These are phyloP conservation scores for Silurus aristotelis DNA, from an alignment of 2,797 vertebrate species.

Conservation along the genomic window DNA sequence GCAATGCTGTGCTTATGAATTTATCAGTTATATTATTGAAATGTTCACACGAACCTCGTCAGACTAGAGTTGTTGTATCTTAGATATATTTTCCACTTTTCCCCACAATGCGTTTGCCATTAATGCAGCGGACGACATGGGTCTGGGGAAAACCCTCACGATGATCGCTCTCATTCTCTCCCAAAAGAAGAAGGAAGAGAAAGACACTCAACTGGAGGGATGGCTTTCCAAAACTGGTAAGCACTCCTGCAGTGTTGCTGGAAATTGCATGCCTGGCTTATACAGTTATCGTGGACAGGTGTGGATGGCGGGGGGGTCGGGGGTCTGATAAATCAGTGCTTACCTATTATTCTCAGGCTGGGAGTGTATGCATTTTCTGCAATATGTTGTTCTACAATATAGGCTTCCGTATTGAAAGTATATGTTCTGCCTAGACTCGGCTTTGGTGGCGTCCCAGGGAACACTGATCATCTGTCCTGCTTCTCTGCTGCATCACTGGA, in stretches of 20 bases:
- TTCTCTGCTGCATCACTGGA: slow-evolving; percentile 95
- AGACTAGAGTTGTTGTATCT: not conserved
- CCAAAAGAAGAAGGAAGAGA: slow-evolving; percentile 76
- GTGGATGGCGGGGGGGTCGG: too few relatives aligned
- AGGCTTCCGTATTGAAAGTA: not conserved
- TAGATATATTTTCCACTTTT: not conserved
- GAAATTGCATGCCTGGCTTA: not conserved
- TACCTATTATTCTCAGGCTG: not conserved
- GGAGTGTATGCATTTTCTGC: not conserved
- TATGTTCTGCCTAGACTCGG: slow-evolving; percentile 69
- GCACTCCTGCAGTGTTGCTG: not conserved
- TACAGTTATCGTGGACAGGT: not conserved
- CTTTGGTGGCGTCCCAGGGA: slow-evolving; percentile 70
- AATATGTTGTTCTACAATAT: not conserved
- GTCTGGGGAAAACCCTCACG: slow-evolving; percentile 93
- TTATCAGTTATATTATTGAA: not conserved
- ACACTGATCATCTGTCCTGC: slow-evolving; percentile 93
- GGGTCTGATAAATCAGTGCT: not conserved
- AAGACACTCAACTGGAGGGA: slow-evolving; percentile 62
- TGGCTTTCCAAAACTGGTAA: slow-evolving; percentile 85
- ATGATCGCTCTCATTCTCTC: slow-evolving; percentile 89
- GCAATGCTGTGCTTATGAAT: not conserved
- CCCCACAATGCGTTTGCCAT: not conserved
- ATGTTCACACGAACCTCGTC: not conserved
- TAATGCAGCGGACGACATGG: slow-evolving; percentile 93